These are phyloP conservation scores for Gymnocephalus cernua DNA, from an alignment of 2,113 vertebrate species.

Conservation along the genomic window DNA sequence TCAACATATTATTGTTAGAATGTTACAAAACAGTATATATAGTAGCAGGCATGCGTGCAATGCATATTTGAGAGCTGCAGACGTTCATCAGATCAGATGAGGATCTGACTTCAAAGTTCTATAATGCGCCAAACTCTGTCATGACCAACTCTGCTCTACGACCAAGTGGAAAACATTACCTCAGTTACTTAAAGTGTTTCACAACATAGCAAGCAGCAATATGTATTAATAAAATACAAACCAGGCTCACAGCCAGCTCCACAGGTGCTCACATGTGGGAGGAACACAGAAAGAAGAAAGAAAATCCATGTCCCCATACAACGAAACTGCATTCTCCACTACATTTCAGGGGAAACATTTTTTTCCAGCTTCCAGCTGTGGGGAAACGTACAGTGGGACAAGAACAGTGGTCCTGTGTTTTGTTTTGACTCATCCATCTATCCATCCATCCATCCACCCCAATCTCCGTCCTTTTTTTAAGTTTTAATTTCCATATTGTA, in stretches of 20 bases:
- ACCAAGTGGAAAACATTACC: slow-evolving; percentile 66
- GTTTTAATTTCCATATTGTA: background rate
- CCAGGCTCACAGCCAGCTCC: slow-evolving; percentile 8
- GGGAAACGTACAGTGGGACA: too few relatives aligned
- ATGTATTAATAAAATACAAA: slow-evolving; percentile 16
- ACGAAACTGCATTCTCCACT: too few relatives aligned
- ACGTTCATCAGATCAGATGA: slow-evolving; percentile 36
- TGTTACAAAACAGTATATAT: background rate
- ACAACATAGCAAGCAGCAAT: slow-evolving; percentile 33
- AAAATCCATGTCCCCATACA: too few relatives aligned
- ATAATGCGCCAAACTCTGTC: slow-evolving; percentile 37
- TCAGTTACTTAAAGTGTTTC: slow-evolving; percentile 36
- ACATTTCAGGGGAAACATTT: too few relatives aligned
- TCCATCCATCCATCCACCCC: too few relatives aligned
- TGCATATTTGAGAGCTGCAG: slow-evolving; percentile 46
- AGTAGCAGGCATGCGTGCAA: background rate
- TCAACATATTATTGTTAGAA: background rate
- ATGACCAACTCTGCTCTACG: slow-evolving; percentile 30
- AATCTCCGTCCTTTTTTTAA: too few relatives aligned
- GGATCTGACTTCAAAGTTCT: slow-evolving; percentile 49
- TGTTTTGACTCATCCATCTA: too few relatives aligned
- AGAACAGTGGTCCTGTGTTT: too few relatives aligned
- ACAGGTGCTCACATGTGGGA: slow-evolving; percentile 21
- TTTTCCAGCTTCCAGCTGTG: too few relatives aligned
- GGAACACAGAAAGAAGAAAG: background rate